A percentile compares a stretch with the other conserved stretches of the same genome.
These are phyloP conservation scores for Sebastes flavidus DNA, from an alignment of 2,797 vertebrate species.

Conservation along the genomic window DNA sequence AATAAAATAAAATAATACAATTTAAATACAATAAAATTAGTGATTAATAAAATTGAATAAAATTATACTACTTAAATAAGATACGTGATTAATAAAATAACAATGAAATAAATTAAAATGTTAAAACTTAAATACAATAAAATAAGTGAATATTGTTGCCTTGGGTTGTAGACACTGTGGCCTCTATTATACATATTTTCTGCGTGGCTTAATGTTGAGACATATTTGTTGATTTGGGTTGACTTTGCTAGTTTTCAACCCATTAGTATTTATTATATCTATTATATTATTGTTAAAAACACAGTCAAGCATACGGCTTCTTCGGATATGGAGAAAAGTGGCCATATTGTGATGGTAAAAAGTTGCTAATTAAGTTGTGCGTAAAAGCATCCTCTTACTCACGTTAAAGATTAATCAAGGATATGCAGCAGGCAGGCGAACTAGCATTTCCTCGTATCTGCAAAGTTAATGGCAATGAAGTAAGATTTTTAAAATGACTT, in stretches of 20 bases:
- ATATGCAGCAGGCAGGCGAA: conserved; percentile 42
- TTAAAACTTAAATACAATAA: not conserved
- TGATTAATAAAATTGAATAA: too few relatives aligned
- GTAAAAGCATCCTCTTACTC: conserved; percentile 35
- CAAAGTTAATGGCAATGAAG: conserved; percentile 56
- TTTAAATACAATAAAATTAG: too few relatives aligned
- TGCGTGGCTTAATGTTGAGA: not conserved
- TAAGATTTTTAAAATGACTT: conserved; percentile 62
- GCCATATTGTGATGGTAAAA: not conserved
- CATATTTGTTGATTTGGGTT: not conserved
- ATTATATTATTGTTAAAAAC: not conserved
- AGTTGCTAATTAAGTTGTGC: conserved; percentile 36
- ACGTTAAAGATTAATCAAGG: conserved; percentile 58
- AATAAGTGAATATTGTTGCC: not conserved
- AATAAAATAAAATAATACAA: too few relatives aligned
- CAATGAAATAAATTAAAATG: not conserved
- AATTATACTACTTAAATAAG: too few relatives aligned
- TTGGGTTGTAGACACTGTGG: not conserved
- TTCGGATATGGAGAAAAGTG: not conserved
- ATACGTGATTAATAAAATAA: not conserved
- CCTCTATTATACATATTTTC: not conserved
- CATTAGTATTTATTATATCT: not conserved
- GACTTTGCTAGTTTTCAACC: not conserved
- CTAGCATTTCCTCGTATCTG: conserved; percentile 50
- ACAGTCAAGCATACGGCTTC: not conserved